phyloP scores from a whole-genome alignment of 2,888 invertebrate genomes.

The Stomorhina lunata region DNA sequence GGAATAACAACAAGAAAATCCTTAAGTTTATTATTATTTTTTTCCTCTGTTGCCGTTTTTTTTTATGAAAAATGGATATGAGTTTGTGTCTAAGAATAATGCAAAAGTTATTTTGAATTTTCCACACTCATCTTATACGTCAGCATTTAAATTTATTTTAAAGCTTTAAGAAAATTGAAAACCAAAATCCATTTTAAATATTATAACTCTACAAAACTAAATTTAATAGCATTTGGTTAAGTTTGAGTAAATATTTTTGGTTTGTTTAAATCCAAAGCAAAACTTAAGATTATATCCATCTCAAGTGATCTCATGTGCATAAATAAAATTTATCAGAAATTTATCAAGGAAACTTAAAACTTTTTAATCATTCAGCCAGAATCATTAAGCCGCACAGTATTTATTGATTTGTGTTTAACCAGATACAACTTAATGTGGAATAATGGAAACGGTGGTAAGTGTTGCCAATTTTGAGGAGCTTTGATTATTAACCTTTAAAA shows the following conservation, averaged over 20 bases:
- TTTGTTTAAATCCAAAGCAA: too few relatives aligned
- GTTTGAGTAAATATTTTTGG: too few relatives aligned
- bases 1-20: slow-evolving; percentile 19
- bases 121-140: not conserved
- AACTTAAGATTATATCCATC: too few relatives aligned
- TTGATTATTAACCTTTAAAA: too few relatives aligned
- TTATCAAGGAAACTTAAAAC: not conserved
- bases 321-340: not conserved
- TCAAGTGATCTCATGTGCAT: not conserved
- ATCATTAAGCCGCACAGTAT: not conserved
- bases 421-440: not conserved
- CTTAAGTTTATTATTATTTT: slow-evolving; percentile 5
- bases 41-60: not conserved
- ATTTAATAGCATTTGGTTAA: too few relatives aligned
- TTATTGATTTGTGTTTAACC: not conserved
- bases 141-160: slow-evolving; percentile 6
- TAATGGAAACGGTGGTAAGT: not conserved
- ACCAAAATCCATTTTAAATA: not conserved
- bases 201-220: too few relatives aligned
- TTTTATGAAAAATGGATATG: not conserved
- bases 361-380: not conserved
- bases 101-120: slow-evolving; percentile 26
- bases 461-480: not conserved
- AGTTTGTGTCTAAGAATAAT: slow-evolving; percentile 4
- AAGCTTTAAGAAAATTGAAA: slow-evolving; percentile 26